Evolutionary conservation across 2,888 invertebrate genomes (phyloP).

Genomic region (Synergus itoensis): DNA sequence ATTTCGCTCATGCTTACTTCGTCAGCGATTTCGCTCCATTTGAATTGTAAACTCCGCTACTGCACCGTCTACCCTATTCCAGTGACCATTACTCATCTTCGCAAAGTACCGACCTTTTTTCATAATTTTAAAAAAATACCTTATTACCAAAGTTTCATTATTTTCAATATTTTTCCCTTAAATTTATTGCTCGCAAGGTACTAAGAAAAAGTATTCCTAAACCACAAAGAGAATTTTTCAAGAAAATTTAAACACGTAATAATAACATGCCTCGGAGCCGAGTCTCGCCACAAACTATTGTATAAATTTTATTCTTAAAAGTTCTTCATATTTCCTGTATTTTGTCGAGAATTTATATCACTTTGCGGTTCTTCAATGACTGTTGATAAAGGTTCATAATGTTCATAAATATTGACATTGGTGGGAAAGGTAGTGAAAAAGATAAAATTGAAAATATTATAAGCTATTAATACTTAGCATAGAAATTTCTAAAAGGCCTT

Average conservation of each 20-base stretch:
- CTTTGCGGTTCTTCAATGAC: constrained; percentile 6
- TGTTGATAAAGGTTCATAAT: background rate
- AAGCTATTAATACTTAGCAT: constrained; percentile 7
- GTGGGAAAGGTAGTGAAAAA: background rate
- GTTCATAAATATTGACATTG: background rate
- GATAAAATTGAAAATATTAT: background rate
- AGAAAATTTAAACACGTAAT: constrained; percentile 4
- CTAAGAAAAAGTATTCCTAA: constrained; percentile 1
- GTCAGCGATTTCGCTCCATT: constrained; percentile 62
- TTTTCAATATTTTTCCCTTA: background rate
- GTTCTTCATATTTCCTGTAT: constrained; percentile 13
- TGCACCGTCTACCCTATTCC: background rate
- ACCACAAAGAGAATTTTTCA: constrained; percentile 20
- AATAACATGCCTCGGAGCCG: background rate
- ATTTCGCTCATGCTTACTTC: constrained; percentile 55
- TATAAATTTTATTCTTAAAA: constrained; percentile 4
- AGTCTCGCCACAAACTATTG: constrained; percentile 1
- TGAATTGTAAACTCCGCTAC: constrained; percentile 64
- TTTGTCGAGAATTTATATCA: background rate
- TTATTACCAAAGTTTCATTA: background rate
- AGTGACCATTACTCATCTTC: background rate
- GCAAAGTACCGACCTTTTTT: background rate
- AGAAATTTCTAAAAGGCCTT: background rate
- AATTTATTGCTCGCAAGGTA: background rate
- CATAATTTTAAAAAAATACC: background rate